These are phyloP conservation scores for Megaceryle maxima DNA, from an alignment of 2,113 vertebrate genomes.

Conservation along the genomic window DNA sequence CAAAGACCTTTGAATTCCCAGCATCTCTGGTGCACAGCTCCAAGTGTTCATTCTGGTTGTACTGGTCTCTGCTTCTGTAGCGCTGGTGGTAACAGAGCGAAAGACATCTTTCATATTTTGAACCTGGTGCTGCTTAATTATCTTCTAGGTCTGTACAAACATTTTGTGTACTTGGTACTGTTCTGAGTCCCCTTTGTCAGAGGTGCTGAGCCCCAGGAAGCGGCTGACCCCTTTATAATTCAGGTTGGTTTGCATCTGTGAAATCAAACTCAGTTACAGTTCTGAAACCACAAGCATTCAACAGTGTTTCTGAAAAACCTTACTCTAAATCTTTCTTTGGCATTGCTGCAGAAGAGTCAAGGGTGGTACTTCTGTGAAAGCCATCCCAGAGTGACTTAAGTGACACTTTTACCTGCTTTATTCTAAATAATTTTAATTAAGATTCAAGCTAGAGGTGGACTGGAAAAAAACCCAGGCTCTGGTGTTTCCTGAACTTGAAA, in stretches of 20 bases:
- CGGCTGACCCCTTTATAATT: not conserved
- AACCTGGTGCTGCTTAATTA: not conserved
- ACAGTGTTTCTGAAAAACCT: not conserved
- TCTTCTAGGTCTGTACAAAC: not conserved
- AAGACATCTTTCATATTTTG: not conserved
- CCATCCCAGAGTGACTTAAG: not conserved
- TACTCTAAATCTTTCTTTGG: not conserved
- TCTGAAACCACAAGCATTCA: not conserved
- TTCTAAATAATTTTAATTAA: not conserved
- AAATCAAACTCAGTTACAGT: not conserved
- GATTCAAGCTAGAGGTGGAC: not conserved
- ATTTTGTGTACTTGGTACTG: not conserved
- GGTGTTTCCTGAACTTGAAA: not conserved
- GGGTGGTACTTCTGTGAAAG: not conserved
- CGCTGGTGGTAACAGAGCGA: rapidly evolving
- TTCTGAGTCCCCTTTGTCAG: not conserved
- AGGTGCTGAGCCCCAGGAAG: not conserved
- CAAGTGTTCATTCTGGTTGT: no score
- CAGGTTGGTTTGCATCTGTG: not conserved
- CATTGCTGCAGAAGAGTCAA: no score
- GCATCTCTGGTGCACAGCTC: not conserved
- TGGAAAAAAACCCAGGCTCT: not conserved
- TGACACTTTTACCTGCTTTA: not conserved
- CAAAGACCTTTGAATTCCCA: not conserved
- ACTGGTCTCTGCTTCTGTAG: not conserved